Evolutionary conservation across 1,140 invertebrate species (phyloP), one percentile per base, ranked within the genome.

Genomic region (Bombus superbus): DNA sequence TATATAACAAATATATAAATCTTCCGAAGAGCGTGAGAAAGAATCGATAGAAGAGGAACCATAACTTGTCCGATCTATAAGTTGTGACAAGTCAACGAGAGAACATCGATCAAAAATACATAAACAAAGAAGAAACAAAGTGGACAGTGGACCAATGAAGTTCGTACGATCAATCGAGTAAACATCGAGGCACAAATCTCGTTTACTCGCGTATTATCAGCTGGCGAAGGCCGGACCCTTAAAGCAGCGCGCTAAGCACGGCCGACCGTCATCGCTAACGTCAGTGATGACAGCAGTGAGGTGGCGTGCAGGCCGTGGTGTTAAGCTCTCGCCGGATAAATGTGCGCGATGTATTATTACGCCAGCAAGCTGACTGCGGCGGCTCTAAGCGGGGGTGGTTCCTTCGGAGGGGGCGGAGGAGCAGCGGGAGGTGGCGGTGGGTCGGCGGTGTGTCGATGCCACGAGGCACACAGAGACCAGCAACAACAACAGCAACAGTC

Each of bases 341-440:
- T 95, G 94, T 95, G 95, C 94, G 94, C 95, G 92, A 95, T 95
- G 94, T 95, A 95, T 94, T 95, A 93, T 92, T 95, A 95, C 88
- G 95, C 94, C 92, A 95, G 94, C 93, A 95, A 95, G 95, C 94
- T 95, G 94, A 95, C 95, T 95, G 95, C 94, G 92, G 94, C 95
- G 91, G 94, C 94, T 89, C 92, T 95, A 93, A 95, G 93, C 93
- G 94, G 94, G 15, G 94, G 90, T 57, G 85, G 90, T 66, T 35
- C 42, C 75, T 62, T 92, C 91, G 91, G 90, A 78, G 92, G 92
- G 28, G 89, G 90, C 13, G 89, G 88, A 35, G 90, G 90, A 22
- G 81, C 88, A 28, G 83, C 83, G n/a, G 86, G 86, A 10, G 85
- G 73, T 15, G 76, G 86, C 13, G 64, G 47, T 25, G 87, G 85